phyloP scores from a whole-genome alignment of 1,140 invertebrate genomes.

The Atopsyche davidsoni region DNA sequence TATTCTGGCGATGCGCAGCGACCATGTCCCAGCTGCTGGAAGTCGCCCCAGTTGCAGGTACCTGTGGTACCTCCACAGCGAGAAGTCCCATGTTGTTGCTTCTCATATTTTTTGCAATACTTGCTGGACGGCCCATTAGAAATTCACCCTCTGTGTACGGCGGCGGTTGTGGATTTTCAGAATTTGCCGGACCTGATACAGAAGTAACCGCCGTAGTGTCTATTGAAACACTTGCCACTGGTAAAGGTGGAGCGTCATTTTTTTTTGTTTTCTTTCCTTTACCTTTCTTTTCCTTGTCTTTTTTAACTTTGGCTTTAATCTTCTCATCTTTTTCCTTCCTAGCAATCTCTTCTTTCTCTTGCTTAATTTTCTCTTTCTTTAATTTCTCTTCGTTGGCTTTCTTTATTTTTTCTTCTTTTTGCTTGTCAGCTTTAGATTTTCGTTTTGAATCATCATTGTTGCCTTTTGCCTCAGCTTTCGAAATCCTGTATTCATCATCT shows the following conservation, averaged over 20 bases:
- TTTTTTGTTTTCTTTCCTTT: conserved; percentile 28
- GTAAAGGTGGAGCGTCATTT: conserved; percentile 27
- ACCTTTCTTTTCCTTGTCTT: conserved; percentile 19
- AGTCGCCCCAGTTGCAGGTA: neutral
- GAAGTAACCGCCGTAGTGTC: conserved; percentile 12
- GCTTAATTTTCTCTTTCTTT: conserved; percentile 12
- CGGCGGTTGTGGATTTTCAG: conserved; percentile 27
- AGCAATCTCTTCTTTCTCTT: conserved; percentile 32
- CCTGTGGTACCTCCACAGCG: neutral
- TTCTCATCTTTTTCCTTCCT: conserved; percentile 33
- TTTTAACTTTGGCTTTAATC: conserved; percentile 33
- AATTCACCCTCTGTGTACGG: conserved; percentile 39
- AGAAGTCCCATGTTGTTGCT: neutral
- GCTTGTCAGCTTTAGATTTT: neutral
- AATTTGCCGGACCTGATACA: conserved; percentile 2
- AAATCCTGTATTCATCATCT: neutral
- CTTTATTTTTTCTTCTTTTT: conserved; percentile 1
- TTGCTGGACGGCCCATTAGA: conserved; percentile 38
- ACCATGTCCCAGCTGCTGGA: conserved; percentile 45
- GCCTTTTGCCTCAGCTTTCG: conserved; percentile 2
- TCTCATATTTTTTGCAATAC: conserved; percentile 10
- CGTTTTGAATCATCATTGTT: neutral
- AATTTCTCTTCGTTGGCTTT: conserved; percentile 8
- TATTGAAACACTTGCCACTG: conserved; percentile 24
- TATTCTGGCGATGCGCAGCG: conserved; percentile 40